Base-by-base conservation (phyloP, 1,140 invertebrate species). In the Triops longicaudatus region DNA sequence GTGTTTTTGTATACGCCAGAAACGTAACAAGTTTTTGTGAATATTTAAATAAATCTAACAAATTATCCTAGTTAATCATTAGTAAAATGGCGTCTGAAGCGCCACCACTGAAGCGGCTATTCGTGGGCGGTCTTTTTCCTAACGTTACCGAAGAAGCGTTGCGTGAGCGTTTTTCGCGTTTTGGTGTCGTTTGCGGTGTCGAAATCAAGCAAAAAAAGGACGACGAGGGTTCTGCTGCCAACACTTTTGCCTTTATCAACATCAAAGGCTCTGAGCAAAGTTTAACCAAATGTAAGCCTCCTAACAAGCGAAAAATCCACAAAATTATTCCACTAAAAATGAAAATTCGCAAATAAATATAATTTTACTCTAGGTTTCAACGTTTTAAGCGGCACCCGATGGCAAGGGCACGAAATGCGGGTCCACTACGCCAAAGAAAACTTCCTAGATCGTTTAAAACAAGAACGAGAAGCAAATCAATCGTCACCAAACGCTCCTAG, bases 391-490 rank as follows among this genome's bases (percentile, higher is more conserved):
- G 50, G 50, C 14, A 63, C 50, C 6, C 9, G 14, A 63, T 63
- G 50, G 50, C 50, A 63, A 63, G 50, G 50, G 2, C 50, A 63
- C 50, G 50, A 63, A 63, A 63, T 63, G 50, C 50, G 50, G 22
- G 50, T 63, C 0, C 50, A 63, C 17, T 63, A 63, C 50, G 50
- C 50, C 14, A 63, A 63, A 22, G 50, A 63, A 63, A 63, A 63
- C 10, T 63, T 63, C 50, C 50, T 63, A 6, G 50, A 63, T 22
- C 14, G 50, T 6, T 63, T 63, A 2, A 63, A 63, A 63, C 50
- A 63, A 17, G 50, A 63, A 14, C 50, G 50, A 9, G 10, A 63
- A 63, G 0, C 50, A 12, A 14, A 63, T 63, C 50, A 63, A 63
- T 63, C 50, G 10, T 5, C 0, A 6, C 50, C 50, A 4, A 63